These are phyloP conservation scores for Drosophila heteroneura DNA, from an alignment of 2,888 invertebrate genomes.

Conservation along the genomic window DNA sequence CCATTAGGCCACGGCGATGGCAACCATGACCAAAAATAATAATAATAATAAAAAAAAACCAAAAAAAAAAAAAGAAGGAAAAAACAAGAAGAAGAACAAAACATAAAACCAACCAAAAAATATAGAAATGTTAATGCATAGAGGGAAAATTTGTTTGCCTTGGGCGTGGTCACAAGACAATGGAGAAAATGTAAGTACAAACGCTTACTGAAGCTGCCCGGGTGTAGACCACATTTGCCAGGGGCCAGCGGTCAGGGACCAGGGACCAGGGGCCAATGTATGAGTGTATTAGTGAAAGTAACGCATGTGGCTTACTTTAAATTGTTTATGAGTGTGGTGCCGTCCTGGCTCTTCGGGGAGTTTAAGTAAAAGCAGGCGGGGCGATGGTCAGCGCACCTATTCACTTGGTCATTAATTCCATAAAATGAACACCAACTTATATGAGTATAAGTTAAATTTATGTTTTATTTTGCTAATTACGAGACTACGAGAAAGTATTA, in stretches of 20 bases:
- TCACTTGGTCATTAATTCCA: slow-evolving; percentile 15
- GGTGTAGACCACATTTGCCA: background rate
- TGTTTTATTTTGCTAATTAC: slow-evolving; percentile 1
- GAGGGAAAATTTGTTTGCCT: slow-evolving; percentile 21
- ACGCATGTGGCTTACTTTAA: slow-evolving; percentile 21
- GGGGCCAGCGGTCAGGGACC: background rate
- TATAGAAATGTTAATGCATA: slow-evolving; percentile 48
- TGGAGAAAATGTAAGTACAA: slow-evolving; percentile 46
- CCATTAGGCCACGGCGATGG: slow-evolving; percentile 66
- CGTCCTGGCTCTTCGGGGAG: background rate
- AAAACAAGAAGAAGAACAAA: background rate
- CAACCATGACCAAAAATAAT: slow-evolving; percentile 44
- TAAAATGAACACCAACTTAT: background rate
- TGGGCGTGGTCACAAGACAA: slow-evolving; percentile 65
- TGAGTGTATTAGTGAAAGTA: slow-evolving; percentile 20
- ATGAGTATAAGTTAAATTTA: background rate
- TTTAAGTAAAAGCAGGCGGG: background rate
- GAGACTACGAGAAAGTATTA: background rate
- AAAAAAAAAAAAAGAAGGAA: background rate
- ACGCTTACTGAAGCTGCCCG: slow-evolving; percentile 12
- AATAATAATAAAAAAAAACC: slow-evolving; percentile 45
- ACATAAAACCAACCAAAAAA: background rate
- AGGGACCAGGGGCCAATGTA: background rate
- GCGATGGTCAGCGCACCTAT: background rate
- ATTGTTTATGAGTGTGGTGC: slow-evolving; percentile 9